These are phyloP conservation scores for Tringa solitaria DNA, from an alignment of 2,113 vertebrate species.

Conservation along the genomic window DNA sequence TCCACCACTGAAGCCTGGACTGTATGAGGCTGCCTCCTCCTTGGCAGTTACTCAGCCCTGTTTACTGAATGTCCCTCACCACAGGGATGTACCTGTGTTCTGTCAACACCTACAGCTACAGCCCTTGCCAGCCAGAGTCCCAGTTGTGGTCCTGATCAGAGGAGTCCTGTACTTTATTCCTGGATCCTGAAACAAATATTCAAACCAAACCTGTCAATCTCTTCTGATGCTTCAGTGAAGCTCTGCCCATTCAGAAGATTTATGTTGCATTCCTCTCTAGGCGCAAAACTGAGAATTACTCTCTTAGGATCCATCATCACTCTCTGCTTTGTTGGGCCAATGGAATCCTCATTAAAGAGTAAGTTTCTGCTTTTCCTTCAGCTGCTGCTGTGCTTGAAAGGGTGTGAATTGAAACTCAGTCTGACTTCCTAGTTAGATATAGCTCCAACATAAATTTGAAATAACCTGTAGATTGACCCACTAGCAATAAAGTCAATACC, in stretches of 20 bases:
- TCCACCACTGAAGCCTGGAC: background rate
- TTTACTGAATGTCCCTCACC: background rate
- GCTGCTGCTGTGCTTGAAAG: background rate
- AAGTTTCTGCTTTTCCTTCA: background rate
- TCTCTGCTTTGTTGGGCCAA: background rate
- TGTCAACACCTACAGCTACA: background rate
- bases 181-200: background rate
- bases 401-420: background rate
- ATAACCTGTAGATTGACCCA: background rate
- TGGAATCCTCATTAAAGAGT: background rate
- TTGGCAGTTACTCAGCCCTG: background rate
- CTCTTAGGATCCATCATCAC: background rate
- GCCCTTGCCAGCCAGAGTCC: fast-evolving
- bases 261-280: background rate
- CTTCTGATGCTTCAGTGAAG: background rate
- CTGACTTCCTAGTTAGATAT: background rate
- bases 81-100: background rate
- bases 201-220: background rate
- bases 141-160: background rate
- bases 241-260: background rate
- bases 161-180: background rate
- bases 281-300: background rate
- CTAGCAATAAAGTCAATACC: background rate
- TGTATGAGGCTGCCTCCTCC: background rate
- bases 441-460: background rate